Percentiles rank a stretch among this genome's conserved stretches.
Conservation (phyloP, 2,113 vertebrate species). For the Mustela nigripes region DNA sequence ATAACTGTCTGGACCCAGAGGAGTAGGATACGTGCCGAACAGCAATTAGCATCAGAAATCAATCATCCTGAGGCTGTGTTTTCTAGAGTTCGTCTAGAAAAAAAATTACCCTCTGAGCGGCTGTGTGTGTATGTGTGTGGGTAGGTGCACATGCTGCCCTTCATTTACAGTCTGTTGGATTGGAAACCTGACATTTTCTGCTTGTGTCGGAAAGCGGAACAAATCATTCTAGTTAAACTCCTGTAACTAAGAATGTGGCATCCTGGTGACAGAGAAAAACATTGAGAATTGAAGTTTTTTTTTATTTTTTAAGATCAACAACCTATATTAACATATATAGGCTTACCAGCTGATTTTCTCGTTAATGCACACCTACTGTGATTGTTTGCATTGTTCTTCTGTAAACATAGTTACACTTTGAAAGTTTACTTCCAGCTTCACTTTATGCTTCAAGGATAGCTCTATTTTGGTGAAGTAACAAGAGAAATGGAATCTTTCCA, state of each 20-base stretch:
- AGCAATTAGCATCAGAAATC: constrained; percentile 60
- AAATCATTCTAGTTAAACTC: not conserved
- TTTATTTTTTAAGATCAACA: not conserved
- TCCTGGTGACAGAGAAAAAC: not conserved
- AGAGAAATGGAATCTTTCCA: not conserved
- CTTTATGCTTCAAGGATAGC: not conserved
- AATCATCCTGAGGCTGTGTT: constrained; percentile 60
- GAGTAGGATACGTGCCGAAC: not conserved
- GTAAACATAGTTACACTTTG: not conserved
- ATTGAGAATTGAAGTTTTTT: not conserved
- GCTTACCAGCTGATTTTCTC: not conserved
- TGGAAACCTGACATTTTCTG: constrained; percentile 50
- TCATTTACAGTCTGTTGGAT: not conserved
- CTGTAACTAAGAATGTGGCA: not conserved
- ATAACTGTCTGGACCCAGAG: constrained; percentile 55
- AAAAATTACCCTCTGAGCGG: not conserved
- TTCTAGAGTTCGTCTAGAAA: constrained; percentile 55
- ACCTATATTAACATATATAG: not conserved
- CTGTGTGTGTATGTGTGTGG: not conserved
- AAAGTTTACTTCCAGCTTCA: not conserved
- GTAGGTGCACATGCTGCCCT: not conserved
- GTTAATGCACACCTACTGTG: not conserved
- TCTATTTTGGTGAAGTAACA: not conserved
- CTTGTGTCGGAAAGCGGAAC: constrained; percentile 32
- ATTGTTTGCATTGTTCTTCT: not conserved